phyloP scores from a whole-genome alignment of 2,113 vertebrate species.

The Lathamus discolor region DNA sequence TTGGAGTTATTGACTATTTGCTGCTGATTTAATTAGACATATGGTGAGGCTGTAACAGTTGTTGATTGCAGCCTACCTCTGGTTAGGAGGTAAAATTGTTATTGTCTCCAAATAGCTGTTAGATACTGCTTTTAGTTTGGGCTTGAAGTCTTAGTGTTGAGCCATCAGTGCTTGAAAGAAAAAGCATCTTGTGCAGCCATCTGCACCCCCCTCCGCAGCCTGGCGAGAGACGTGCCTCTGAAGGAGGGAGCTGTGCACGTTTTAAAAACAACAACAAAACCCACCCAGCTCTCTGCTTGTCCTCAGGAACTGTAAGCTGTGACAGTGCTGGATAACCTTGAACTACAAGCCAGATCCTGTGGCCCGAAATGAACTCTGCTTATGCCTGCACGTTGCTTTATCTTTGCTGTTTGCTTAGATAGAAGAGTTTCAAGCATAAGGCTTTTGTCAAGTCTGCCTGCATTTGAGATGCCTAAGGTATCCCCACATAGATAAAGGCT shows the following conservation, averaged over 20 bases:
- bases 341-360: not conserved
- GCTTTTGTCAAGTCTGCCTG: not conserved
- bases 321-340: constrained; percentile 1
- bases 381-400: not conserved
- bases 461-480: not conserved
- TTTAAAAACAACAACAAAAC: not conserved
- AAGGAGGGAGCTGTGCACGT: not conserved
- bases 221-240: not conserved
- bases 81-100: not conserved
- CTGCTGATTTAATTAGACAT: not conserved
- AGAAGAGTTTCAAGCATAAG: not conserved
- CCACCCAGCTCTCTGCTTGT: not conserved
- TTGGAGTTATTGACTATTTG: not conserved
- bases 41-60: not conserved
- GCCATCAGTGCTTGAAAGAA: not conserved
- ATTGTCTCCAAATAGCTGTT: not conserved
- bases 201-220: not conserved
- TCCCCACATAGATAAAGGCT: accelerated
- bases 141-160: not conserved
- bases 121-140: not conserved
- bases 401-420: not conserved
- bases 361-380: not conserved
- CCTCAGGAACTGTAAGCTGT: not conserved
- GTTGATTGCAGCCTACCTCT: not conserved
- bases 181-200: not conserved